These are phyloP conservation scores for Hemicentrotus pulcherrimus DNA, from an alignment of 35 echinoderm and acorn worm species.

Conservation along the genomic window DNA sequence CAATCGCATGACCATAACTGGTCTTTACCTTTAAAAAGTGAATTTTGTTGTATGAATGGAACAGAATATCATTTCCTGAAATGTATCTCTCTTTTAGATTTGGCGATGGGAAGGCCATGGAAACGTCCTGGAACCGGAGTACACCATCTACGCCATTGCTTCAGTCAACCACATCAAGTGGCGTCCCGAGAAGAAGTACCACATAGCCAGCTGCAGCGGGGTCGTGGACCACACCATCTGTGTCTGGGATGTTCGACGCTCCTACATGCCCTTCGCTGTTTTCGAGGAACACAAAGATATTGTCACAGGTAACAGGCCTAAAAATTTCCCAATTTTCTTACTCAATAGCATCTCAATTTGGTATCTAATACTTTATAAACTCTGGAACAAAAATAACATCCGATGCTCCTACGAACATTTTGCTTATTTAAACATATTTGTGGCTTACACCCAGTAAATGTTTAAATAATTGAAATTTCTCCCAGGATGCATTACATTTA, in stretches of 20 bases:
- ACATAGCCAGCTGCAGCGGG: constrained; percentile 95
- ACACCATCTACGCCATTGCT: constrained; percentile 84
- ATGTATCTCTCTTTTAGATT: constrained; percentile 36
- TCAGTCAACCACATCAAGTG: constrained; percentile 93
- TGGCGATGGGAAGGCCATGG: constrained; percentile 72
- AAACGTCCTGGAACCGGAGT: constrained; percentile 54
- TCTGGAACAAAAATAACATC: no score
- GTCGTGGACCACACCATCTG: constrained; percentile 83
- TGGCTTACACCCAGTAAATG: no score
- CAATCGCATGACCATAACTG: no score
- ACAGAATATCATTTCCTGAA: neutral
- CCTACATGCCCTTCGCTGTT: constrained; percentile 95
- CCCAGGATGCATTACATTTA: no score
- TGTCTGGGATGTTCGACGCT: constrained; percentile 91
- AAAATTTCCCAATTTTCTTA: no score
- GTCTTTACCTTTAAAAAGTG: no score
- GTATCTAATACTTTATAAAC: no score
- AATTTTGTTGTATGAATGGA: no score
- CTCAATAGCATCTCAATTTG: no score
- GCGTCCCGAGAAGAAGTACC: constrained; percentile 88
- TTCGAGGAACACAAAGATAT: constrained; percentile 99
- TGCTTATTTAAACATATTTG: no score
- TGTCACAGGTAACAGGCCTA: constrained; percentile 77
- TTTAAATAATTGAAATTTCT: no score
- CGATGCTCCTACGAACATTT: no score